A percentile compares a stretch with the other conserved stretches of the same genome.
Conservation (phyloP, 2,113 vertebrate genomes). For the Percopsis transmontana region DNA sequence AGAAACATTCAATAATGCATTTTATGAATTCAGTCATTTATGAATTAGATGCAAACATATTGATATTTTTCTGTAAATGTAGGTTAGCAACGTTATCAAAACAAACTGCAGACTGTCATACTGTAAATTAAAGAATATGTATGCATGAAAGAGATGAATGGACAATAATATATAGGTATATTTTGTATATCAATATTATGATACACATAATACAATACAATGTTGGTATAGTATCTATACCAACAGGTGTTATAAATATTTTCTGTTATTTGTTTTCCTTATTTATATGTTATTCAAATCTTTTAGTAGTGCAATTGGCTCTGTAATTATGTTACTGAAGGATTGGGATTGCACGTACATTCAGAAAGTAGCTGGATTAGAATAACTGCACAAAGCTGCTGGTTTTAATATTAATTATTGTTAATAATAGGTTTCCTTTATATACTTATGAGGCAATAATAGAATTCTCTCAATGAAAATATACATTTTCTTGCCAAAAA, state of each 20-base stretch:
- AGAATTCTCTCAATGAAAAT: too few relatives aligned
- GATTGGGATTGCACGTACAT: too few relatives aligned
- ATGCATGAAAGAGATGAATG: conserved; percentile 44
- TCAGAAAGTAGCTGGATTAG: too few relatives aligned
- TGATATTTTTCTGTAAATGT: conserved; percentile 41
- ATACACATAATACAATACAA: conserved; percentile 21
- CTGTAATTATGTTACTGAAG: too few relatives aligned
- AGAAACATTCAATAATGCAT: conserved; percentile 54
- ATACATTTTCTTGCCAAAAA: too few relatives aligned
- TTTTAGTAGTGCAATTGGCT: conserved; percentile 5
- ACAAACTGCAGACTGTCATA: conserved; percentile 29
- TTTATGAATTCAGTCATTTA: too few relatives aligned
- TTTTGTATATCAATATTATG: conserved; percentile 43
- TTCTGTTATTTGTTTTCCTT: too few relatives aligned
- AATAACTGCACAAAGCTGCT: too few relatives aligned
- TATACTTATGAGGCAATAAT: too few relatives aligned
- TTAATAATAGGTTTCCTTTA: too few relatives aligned
- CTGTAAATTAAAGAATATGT: conserved; percentile 29
- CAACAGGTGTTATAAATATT: not conserved
- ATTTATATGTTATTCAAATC: not conserved
- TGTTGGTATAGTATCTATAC: conserved; percentile 1
- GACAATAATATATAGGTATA: conserved; percentile 34
- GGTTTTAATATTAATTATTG: too few relatives aligned
- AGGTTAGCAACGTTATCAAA: conserved; percentile 68
- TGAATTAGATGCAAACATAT: conserved; percentile 38